Evolutionary conservation across 2,113 vertebrate species (phyloP).

Genomic region (Oncorhynchus kisutch): DNA sequence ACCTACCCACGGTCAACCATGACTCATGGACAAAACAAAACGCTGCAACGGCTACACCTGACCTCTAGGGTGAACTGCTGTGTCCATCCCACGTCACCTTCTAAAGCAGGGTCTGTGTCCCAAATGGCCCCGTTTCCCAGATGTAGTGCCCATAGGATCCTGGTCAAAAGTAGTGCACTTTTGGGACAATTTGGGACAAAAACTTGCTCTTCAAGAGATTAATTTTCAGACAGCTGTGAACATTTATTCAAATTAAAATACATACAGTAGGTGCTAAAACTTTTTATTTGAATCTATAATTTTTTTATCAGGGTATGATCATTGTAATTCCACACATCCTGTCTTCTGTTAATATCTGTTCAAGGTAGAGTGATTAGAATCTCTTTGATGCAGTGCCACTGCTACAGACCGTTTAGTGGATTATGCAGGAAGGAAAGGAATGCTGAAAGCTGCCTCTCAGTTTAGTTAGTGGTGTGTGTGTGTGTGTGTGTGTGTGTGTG

Average conservation of each 20-base stretch:
- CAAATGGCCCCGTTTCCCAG: no score
- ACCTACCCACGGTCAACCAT: background rate
- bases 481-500: background rate
- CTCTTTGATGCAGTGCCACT: conserved; percentile 53
- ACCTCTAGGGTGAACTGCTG: conserved; percentile 70
- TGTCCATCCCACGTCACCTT: conserved; percentile 28
- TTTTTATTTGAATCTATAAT: background rate
- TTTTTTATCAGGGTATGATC: conserved; percentile 37
- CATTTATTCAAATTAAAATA: no score
- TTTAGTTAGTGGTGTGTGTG: conserved; percentile 6
- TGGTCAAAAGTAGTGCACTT: no score
- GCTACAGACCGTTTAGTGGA: conserved; percentile 33
- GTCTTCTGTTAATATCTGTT: conserved; percentile 45
- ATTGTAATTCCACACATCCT: conserved; percentile 31
- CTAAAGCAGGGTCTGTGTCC: no score
- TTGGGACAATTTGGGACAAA: no score
- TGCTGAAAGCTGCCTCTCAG: conserved; percentile 38
- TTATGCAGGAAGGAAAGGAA: conserved; percentile 32
- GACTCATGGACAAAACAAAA: background rate
- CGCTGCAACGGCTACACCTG: conserved; percentile 7
- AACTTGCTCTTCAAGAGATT: conserved; percentile 12
- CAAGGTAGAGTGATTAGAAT: conserved; percentile 51
- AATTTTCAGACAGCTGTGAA: no score
- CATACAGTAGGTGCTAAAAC: no score
- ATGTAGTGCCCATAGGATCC: no score